Percentiles rank a stretch among this genome's conserved stretches.
Evolutionary conservation across 2,888 invertebrate genomes (phyloP).

Genomic region (Podabrus alpinus): DNA sequence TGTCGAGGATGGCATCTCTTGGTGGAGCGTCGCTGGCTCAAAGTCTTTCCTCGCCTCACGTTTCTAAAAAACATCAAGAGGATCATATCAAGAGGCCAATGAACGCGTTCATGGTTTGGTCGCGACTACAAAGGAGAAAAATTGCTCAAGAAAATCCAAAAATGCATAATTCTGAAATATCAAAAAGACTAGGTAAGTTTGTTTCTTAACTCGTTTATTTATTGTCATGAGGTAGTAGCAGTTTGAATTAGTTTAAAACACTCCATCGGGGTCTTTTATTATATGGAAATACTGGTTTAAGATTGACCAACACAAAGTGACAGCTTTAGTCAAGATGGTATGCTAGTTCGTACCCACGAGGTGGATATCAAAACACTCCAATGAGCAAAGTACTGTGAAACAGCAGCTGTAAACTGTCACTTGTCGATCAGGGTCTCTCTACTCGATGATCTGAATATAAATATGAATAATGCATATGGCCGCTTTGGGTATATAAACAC

Average conservation of each 20-base stretch:
- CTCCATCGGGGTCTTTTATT: neutral
- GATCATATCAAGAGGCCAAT: slow-evolving; percentile 95
- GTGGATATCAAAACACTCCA: slow-evolving; percentile 51
- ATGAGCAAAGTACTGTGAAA: slow-evolving; percentile 50
- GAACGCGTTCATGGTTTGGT: slow-evolving; percentile 99
- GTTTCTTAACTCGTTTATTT: neutral
- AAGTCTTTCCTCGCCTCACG: slow-evolving; percentile 57
- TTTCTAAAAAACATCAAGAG: slow-evolving; percentile 68
- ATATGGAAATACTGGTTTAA: slow-evolving; percentile 15
- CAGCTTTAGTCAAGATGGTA: slow-evolving; percentile 37
- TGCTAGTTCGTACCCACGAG: slow-evolving; percentile 33
- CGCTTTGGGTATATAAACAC: slow-evolving; percentile 50
- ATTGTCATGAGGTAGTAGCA: neutral
- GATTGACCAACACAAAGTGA: slow-evolving; percentile 35
- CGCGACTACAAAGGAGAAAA: slow-evolving; percentile 86
- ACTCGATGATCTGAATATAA: slow-evolving; percentile 51
- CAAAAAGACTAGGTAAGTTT: slow-evolving; percentile 83
- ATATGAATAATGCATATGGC: slow-evolving; percentile 51
- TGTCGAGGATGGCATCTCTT: slow-evolving; percentile 61
- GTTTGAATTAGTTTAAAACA: neutral
- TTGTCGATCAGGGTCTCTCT: slow-evolving; percentile 52
- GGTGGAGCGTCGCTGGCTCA: slow-evolving; percentile 64
- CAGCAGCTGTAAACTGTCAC: slow-evolving; percentile 57
- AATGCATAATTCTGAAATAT: slow-evolving; percentile 98
- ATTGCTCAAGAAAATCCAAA: slow-evolving; percentile 98